Conservation (phyloP, 2,888 invertebrate genomes). For the Drosophila pegasa region DNA sequence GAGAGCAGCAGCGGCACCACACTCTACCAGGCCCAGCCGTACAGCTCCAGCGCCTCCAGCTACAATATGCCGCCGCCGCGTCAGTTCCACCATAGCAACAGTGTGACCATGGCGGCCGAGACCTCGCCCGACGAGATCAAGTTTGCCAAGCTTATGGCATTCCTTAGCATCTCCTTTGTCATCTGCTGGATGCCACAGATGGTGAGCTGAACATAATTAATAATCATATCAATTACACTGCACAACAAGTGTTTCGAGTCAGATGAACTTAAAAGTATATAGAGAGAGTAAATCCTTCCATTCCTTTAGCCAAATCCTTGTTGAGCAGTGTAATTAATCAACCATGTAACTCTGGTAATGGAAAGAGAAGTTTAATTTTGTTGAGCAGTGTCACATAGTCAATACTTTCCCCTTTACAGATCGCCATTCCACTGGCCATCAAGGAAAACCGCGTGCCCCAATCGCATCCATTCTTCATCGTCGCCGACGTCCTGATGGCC, state of each 20-base stretch:
- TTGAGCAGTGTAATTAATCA: no score
- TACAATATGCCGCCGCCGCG: conserved; percentile 52
- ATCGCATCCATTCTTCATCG: conserved; percentile 84
- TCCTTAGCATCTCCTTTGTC: conserved; percentile 92
- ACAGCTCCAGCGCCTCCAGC: conserved; percentile 16
- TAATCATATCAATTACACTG: neutral
- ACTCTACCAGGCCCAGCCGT: conserved; percentile 73
- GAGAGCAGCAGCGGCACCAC: conserved; percentile 82
- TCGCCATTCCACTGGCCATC: conserved; percentile 88
- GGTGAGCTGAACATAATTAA: conserved; percentile 85
- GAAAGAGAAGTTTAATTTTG: neutral
- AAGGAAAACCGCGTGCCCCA: conserved; percentile 73
- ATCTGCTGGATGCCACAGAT: conserved; percentile 95
- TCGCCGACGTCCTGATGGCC: conserved; percentile 91
- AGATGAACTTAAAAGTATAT: no score
- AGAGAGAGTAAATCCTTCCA: no score
- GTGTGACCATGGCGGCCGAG: conserved; percentile 76
- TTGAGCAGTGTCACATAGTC: neutral
- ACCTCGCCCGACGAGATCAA: conserved; percentile 91
- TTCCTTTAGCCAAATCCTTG: no score
- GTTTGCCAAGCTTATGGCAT: conserved; percentile 93
- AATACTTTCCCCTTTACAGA: conserved; percentile 84
- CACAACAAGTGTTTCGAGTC: no score
- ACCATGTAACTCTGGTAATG: no score
- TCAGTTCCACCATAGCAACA: conserved; percentile 80